Percentiles rank a stretch among this genome's conserved stretches.
phyloP scores from a whole-genome alignment of 2,888 invertebrate genomes.

The Heliothis peltigera region DNA sequence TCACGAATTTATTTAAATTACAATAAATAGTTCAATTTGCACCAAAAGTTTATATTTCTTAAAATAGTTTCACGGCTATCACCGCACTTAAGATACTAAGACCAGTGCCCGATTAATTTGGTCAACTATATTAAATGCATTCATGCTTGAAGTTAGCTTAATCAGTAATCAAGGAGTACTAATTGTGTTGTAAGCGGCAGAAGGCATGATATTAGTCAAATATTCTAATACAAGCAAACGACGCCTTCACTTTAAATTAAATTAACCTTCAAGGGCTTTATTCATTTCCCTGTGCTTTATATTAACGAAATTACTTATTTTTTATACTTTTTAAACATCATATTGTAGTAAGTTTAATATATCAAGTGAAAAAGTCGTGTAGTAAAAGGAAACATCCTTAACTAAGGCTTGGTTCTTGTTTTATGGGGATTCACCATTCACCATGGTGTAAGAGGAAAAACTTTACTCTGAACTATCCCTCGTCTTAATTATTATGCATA shows the following conservation, averaged over 20 bases:
- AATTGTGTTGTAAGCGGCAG: slow-evolving; percentile 2
- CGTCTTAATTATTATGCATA: too few species aligned
- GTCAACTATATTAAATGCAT: background rate
- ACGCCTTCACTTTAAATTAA: background rate
- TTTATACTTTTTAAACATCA: too few species aligned
- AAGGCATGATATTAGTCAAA: background rate
- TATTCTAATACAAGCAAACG: background rate
- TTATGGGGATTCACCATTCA: slow-evolving; percentile 22
- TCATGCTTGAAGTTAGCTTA: slow-evolving; percentile 1
- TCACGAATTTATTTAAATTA: slow-evolving; percentile 3
- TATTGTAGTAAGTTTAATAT: too few species aligned
- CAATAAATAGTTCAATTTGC: slow-evolving; percentile 3
- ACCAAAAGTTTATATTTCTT: background rate
- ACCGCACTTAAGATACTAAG: background rate
- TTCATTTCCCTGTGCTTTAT: slow-evolving; percentile 1
- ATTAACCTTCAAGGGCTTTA: background rate
- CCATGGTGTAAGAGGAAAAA: slow-evolving; percentile 19
- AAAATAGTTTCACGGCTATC: background rate
- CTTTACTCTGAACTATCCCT: background rate
- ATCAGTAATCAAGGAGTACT: background rate
- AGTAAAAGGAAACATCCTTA: slow-evolving; percentile 6
- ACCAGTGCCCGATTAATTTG: background rate
- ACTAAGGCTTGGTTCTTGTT: background rate
- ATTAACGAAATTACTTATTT: background rate
- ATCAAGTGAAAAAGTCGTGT: too few species aligned